Evolutionary conservation across 2,113 vertebrate genomes (phyloP).

Genomic region (Cavia aperea): DNA sequence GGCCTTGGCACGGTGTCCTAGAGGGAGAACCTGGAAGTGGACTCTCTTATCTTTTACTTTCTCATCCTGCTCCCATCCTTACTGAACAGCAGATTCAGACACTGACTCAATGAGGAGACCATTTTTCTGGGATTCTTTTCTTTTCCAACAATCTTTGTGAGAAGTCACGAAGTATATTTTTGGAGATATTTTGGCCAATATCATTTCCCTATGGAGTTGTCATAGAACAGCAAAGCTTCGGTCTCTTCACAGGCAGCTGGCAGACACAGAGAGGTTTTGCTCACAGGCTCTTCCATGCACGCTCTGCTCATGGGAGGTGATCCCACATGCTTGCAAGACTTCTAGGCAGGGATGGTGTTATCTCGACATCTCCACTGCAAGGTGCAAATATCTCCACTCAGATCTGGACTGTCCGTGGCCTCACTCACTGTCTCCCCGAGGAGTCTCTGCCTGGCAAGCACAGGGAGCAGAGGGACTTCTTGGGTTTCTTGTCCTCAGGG

Average conservation of each 20-base stretch:
- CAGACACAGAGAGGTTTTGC: neutral
- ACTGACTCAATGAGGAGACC: neutral
- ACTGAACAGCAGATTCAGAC: neutral
- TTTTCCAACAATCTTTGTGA: neutral
- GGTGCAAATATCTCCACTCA: too few species aligned
- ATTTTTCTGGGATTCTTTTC: neutral
- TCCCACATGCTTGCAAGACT: fast-evolving
- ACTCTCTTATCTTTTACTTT: neutral
- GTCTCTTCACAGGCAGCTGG: neutral
- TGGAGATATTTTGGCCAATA: neutral
- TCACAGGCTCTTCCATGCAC: fast-evolving
- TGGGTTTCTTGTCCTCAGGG: neutral
- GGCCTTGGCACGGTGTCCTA: fast-evolving
- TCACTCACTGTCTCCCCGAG: neutral
- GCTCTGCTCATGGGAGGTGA: neutral
- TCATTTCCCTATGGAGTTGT: neutral
- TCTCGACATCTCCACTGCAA: neutral
- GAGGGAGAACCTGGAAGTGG: too few species aligned
- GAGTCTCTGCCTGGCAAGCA: neutral
- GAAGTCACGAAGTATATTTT: neutral
- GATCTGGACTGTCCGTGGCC: neutral
- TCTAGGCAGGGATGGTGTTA: neutral
- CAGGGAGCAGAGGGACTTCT: neutral
- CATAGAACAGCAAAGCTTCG: neutral
- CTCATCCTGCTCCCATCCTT: neutral